Evolutionary conservation across 2,113 vertebrate genomes (phyloP).

Genomic region (Hypocryptadius cinnamomeus): DNA sequence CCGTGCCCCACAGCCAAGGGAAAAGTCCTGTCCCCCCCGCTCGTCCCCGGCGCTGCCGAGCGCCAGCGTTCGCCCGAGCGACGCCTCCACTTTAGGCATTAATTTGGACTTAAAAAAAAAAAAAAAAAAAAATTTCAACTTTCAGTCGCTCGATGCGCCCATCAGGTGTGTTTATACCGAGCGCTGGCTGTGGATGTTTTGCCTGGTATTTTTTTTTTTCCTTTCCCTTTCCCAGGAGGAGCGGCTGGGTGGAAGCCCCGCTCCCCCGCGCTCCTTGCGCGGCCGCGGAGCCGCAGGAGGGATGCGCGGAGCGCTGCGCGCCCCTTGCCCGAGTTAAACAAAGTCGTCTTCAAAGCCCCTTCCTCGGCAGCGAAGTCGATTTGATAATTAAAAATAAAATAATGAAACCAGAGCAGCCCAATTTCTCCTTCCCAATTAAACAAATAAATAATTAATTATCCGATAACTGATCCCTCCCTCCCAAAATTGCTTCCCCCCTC

Average conservation of each 20-base stretch:
- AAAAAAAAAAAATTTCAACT: not conserved
- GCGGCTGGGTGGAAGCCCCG: not conserved
- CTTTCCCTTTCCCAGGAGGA: not conserved
- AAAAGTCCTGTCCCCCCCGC: not conserved
- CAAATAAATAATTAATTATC: not conserved
- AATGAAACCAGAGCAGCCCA: not conserved
- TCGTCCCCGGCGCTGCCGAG: not conserved
- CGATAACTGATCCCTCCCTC: not conserved
- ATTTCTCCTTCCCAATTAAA: not conserved
- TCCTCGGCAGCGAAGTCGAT: not conserved
- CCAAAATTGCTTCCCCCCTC: not conserved
- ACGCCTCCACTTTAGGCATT: not conserved
- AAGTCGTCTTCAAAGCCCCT: not conserved
- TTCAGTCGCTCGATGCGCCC: not conserved
- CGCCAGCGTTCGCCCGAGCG: not conserved
- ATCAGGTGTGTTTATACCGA: not conserved
- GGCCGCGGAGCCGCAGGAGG: not conserved
- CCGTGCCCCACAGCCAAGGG: not conserved
- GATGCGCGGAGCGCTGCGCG: not conserved
- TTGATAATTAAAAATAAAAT: not conserved
- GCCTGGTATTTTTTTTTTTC: rapidly evolving
- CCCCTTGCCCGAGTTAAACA: not conserved
- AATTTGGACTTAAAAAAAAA: not conserved
- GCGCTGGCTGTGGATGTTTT: not conserved
- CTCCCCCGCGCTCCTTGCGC: not conserved